Base-by-base conservation (phyloP, 2,113 vertebrate species). In the Jacana jacana region DNA sequence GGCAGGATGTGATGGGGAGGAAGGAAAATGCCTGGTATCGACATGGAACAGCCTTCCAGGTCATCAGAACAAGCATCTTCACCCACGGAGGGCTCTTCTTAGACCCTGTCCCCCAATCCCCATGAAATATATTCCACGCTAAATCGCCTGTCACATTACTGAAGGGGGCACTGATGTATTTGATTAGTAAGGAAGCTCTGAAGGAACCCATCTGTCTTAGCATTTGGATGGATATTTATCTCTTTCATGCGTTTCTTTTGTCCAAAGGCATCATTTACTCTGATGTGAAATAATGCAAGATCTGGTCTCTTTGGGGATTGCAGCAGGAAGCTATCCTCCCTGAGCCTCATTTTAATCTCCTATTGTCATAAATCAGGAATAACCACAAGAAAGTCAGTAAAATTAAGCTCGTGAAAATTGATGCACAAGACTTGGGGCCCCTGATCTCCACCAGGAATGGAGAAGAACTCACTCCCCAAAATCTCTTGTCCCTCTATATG, bases 141-240 rank as follows among this genome's bases (percentile, higher is more conserved):
- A 82, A 81, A 77, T 89, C 0, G 2, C 48, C 72, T 55, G 48
- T 88, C 80, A 77, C 44, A 9, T 88, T 81, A 94, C 93, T 93
- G 95, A 93, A 90, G 82, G 79, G 76, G 78, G 88, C 95, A 95
- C 90, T 96, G 95, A 96, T 95, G 95, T 86, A 65, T 92, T 88
- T 92, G 82, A 92, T 96, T 95, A 95, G 90, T 14, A 44, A 86
- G 82, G 73, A 90, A 78, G 65, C 60, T 88, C 88, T 84, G 88
- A 86, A 96, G 77, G 73, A 95, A 22, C 61, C 55, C 93, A 91
- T 96, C 77, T 95, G 88, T 86, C 92, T 93, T 35, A 81, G 48
- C 77, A 39, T 92, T 92, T 61, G 63, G 84, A 85, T 27, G 79
- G 58, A 75, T 94, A 95, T 96, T 93, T 94, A 86, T 96, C 95